Percentiles rank a stretch among this genome's conserved stretches.
These are phyloP conservation scores for Pterocles gutturalis DNA, from an alignment of 2,113 vertebrate genomes.

Conservation along the genomic window DNA sequence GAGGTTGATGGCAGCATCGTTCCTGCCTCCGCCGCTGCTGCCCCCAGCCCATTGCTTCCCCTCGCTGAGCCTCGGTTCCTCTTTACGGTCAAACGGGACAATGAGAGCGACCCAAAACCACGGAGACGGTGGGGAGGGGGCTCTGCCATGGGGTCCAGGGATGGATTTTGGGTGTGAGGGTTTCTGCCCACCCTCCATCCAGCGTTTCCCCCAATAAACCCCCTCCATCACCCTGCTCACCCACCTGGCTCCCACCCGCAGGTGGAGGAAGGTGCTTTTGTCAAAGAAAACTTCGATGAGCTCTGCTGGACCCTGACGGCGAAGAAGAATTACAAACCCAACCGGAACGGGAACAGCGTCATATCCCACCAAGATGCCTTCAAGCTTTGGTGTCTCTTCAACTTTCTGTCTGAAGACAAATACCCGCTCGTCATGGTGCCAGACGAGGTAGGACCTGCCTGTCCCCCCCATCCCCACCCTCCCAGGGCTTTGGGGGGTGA, in stretches of 20 bases:
- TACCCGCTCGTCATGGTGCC: constrained; percentile 95
- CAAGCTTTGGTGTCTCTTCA: constrained; percentile 97
- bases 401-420: constrained; percentile 96
- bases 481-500: not conserved
- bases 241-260: constrained; percentile 47
- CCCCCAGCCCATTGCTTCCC: not conserved
- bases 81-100: not conserved
- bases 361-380: constrained; percentile 89
- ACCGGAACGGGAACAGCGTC: constrained; percentile 77
- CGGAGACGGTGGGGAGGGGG: not conserved
- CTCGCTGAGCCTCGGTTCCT: not conserved
- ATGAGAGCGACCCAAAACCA: not conserved
- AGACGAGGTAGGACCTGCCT: constrained; percentile 87
- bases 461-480: not conserved
- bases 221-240: not conserved
- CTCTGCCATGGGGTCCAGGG: too few relatives aligned
- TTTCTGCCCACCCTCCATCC: not conserved
- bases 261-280: constrained; percentile 92
- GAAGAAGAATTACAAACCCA: constrained; percentile 91
- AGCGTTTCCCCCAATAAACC: not conserved
- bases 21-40: not conserved
- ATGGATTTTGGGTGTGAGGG: not conserved
- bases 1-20: not conserved
- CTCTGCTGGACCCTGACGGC: constrained; percentile 96
- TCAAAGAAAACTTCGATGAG: constrained; percentile 92